Evolutionary conservation across 2,113 vertebrate species (phyloP), one percentile per base, ranked within the genome.

Genomic region (Pipa parva): DNA sequence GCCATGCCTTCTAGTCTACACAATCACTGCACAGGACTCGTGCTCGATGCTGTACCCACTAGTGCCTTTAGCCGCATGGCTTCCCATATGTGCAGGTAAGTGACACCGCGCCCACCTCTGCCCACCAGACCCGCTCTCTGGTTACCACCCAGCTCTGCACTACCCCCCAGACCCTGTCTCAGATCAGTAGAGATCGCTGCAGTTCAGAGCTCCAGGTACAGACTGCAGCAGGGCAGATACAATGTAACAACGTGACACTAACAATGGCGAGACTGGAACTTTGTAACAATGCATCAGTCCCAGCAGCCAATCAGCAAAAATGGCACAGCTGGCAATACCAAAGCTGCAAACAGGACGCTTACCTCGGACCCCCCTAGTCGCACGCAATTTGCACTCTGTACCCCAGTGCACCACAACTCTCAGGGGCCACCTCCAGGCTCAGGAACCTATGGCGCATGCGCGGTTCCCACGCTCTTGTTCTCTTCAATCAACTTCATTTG

Each of bases 401-500:
- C 12, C 6, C 39, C 2, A 12, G 36, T 3, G 17, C 39, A n/a
- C n/a, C n/a, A n/a, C 12, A 17, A 2, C 13, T 3, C 39, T 1
- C 39, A 1, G 39, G 39, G 84, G 82, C 82, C 62, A 57, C 36
- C 10, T n/a, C 21, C 11, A 27, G 17, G 15, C 18, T 50, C 10
- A 22, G 3, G 29, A 8, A 63, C 3, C 10, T 59, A 72, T 8
- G 80, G 81, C 91, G 92, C 92, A 88, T 77, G 91, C 91, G 87
- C 77, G 1, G 18, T 75, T 80, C 63, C 83, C 88, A 89, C 85
- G 81, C 80, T 89, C 79, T 85, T 82, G 80, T 90, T 89, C 87
- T 92, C 75, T 82, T 92, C 88, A 91, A 93, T 91, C 87, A 80
- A 87, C 33, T 49, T 55, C 1, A 81, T 88, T 84, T 81, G 77